A percentile compares a stretch with the other conserved stretches of the same genome.
Evolutionary conservation across 1,140 invertebrate species (phyloP).

Genomic region (Achatina immaculata): DNA sequence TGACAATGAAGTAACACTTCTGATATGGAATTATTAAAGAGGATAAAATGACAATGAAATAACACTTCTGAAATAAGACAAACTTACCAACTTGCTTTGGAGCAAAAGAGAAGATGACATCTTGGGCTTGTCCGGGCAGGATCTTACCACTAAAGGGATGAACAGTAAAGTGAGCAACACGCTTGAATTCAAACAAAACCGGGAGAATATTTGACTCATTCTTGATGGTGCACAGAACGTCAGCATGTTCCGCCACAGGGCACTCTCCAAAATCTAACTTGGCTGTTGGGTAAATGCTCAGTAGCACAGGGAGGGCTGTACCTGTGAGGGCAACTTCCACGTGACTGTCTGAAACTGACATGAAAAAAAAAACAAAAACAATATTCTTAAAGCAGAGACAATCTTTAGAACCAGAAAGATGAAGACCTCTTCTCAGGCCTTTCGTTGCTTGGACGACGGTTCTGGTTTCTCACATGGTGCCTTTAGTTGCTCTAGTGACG

Average conservation of each 20-base stretch:
- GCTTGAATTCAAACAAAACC: conserved; percentile 64
- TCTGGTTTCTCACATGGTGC: too few species aligned
- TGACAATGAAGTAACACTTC: too few species aligned
- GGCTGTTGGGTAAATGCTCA: conserved; percentile 60
- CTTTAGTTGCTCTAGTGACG: too few species aligned
- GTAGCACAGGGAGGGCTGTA: conserved; percentile 68
- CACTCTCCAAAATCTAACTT: conserved; percentile 69
- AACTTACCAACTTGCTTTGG: conserved; percentile 70
- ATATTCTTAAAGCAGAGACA: not conserved
- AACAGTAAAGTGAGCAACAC: conserved; percentile 68
- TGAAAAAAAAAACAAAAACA: not conserved
- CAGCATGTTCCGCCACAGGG: conserved; percentile 65
- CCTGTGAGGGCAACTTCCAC: conserved; percentile 69
- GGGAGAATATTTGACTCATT: conserved; percentile 67
- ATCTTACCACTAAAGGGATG: conserved; percentile 66
- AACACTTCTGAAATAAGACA: conserved; percentile 13
- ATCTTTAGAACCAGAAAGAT: too few species aligned
- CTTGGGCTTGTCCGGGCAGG: conserved; percentile 59
- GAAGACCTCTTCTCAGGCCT: too few species aligned
- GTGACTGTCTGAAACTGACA: conserved; percentile 43
- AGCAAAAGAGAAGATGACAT: conserved; percentile 68
- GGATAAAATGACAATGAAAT: too few species aligned
- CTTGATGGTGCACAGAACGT: conserved; percentile 61
- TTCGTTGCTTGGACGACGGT: too few species aligned
- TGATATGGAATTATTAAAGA: too few species aligned